A percentile compares a stretch with the other conserved stretches of the same genome.
phyloP scores from a whole-genome alignment of 1,140 invertebrate species.

The Brachionus rubens region DNA sequence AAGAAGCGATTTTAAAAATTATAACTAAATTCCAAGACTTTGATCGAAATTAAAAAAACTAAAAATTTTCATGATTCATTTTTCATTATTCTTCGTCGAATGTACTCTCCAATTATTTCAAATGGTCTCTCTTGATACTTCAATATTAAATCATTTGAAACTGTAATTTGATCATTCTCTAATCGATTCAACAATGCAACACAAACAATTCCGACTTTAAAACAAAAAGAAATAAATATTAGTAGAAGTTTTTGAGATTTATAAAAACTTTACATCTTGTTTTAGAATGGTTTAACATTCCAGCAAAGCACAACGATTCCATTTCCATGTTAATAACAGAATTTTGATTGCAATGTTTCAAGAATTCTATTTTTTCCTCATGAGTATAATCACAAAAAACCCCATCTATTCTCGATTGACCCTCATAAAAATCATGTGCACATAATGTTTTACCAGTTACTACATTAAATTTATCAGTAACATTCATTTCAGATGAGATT shows the following conservation, averaged over 20 bases:
- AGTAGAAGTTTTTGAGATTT: neutral
- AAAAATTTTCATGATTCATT: constrained; percentile 8
- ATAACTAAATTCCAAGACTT: too few relatives aligned
- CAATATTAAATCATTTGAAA: constrained; percentile 78
- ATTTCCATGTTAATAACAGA: constrained; percentile 96
- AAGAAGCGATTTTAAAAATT: too few relatives aligned
- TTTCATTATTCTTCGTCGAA: constrained; percentile 13
- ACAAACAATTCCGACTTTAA: constrained; percentile 79
- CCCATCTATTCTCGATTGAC: constrained; percentile 86
- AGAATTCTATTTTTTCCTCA: constrained; percentile 81
- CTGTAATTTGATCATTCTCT: constrained; percentile 82
- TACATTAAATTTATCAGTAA: neutral
- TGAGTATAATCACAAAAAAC: constrained; percentile 91
- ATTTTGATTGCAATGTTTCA: constrained; percentile 71
- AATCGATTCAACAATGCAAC: constrained; percentile 87
- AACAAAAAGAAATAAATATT: neutral
- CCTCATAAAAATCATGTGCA: constrained; percentile 96
- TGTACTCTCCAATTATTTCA: constrained; percentile 62
- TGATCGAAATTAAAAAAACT: too few relatives aligned
- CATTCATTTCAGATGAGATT: neutral
- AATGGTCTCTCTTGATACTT: constrained; percentile 91
- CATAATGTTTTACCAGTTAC: constrained; percentile 88
- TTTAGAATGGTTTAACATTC: constrained; percentile 86
- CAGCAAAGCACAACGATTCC: constrained; percentile 88
- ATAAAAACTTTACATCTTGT: constrained; percentile 60